Percentiles rank a stretch among this genome's conserved stretches.
Conservation (phyloP, 2,797 vertebrate species). For the Phaenicophaeus curvirostris region DNA sequence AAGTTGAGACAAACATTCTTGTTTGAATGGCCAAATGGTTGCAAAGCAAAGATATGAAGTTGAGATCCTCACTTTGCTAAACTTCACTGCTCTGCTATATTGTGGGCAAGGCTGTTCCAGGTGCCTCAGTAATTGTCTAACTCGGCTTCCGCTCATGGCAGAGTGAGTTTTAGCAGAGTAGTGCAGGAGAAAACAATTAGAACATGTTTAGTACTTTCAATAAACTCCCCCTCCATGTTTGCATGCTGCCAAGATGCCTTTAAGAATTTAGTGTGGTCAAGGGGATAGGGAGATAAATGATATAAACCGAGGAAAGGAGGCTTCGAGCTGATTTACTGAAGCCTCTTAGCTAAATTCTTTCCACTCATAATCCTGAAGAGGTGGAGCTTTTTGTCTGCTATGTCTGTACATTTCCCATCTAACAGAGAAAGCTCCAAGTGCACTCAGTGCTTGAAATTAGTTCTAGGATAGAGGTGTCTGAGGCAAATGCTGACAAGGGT, state of each 20-base stretch:
- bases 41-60: neutral
- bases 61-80: neutral
- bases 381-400: constrained; percentile 26
- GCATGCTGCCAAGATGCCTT: constrained; percentile 51
- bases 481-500: neutral
- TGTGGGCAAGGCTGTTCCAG: neutral
- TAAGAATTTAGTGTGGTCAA: constrained; percentile 60
- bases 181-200: constrained; percentile 56
- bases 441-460: neutral
- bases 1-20: neutral
- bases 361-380: constrained; percentile 36
- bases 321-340: constrained; percentile 47
- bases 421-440: neutral
- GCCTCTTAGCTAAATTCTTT: constrained; percentile 62
- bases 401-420: neutral
- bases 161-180: constrained; percentile 12
- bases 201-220: constrained; percentile 54
- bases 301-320: constrained; percentile 1
- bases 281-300: constrained; percentile 62
- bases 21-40: neutral
- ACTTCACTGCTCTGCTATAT: neutral
- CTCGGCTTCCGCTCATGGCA: neutral
- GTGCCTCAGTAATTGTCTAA: constrained; percentile 7
- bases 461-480: neutral
- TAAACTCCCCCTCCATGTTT: constrained; percentile 41